A percentile compares a stretch with the other conserved stretches of the same genome.
These are phyloP conservation scores for Belgica antarctica DNA, from an alignment of 2,888 invertebrate species.

Conservation along the genomic window DNA sequence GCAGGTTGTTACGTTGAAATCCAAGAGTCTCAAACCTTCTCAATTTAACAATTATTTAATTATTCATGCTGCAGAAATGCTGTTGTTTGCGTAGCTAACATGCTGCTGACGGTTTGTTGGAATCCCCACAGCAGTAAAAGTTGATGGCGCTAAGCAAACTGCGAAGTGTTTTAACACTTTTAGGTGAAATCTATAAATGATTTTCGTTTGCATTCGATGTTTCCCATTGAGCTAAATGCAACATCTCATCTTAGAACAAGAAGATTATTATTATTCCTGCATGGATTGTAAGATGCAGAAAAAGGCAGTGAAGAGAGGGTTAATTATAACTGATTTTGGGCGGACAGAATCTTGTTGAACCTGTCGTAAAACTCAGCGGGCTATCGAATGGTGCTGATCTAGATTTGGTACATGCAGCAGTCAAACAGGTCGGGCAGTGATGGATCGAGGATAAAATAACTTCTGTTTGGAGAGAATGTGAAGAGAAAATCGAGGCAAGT, in stretches of 20 bases:
- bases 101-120: background rate
- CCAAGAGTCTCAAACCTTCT: background rate
- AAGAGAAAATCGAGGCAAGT: too few species aligned
- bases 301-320: background rate
- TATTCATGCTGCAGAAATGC: background rate
- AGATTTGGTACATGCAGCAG: background rate
- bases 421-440: too few species aligned
- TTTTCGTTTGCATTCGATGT: background rate
- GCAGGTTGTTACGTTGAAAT: conserved; percentile 21
- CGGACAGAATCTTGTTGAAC: conserved; percentile 39
- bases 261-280: too few species aligned
- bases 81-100: conserved; percentile 4
- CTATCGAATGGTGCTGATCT: conserved; percentile 21
- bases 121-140: background rate
- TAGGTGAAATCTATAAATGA: background rate
- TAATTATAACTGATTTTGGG: conserved; percentile 32
- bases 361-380: conserved; percentile 41
- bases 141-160: conserved; percentile 17
- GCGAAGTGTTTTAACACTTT: conserved; percentile 4
- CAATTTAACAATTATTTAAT: conserved; percentile 11
- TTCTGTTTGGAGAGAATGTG: too few species aligned
- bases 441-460: background rate
- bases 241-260: background rate
- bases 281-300: conserved; percentile 15
- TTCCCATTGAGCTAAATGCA: background rate